These are phyloP conservation scores for Thalpophila matura DNA, from an alignment of 2,888 invertebrate species.

Conservation along the genomic window DNA sequence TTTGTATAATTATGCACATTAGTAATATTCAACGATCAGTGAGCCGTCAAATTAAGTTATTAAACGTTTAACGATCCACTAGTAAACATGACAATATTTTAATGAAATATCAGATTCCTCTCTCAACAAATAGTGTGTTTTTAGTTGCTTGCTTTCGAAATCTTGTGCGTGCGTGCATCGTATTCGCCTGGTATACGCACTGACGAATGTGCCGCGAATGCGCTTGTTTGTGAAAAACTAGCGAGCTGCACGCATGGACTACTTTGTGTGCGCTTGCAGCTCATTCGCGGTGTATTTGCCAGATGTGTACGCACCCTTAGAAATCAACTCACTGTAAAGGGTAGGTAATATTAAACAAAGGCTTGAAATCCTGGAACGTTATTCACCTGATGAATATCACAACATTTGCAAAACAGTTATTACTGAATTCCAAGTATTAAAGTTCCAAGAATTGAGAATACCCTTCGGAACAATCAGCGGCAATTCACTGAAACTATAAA, in stretches of 20 bases:
- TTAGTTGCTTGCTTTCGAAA: too few relatives aligned
- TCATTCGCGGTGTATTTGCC: too few relatives aligned
- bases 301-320: too few relatives aligned
- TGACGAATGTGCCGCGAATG: too few relatives aligned
- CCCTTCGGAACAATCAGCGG: constrained; percentile 63
- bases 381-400: neutral
- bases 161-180: too few relatives aligned
- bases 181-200: too few relatives aligned
- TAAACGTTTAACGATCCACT: constrained; percentile 20
- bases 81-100: constrained; percentile 3
- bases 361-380: neutral
- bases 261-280: too few relatives aligned
- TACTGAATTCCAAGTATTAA: constrained; percentile 19
- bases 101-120: constrained; percentile 30
- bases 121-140: too few relatives aligned
- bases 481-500: constrained; percentile 77
- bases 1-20: neutral
- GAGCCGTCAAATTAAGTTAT: constrained; percentile 29
- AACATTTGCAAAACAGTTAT: neutral
- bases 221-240: too few relatives aligned
- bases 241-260: too few relatives aligned
- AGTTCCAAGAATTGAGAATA: constrained; percentile 45
- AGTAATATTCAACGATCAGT: constrained; percentile 12
- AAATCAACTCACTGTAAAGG: too few relatives aligned
- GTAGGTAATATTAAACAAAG: too few relatives aligned